phyloP scores from a whole-genome alignment of 2,113 vertebrate genomes.

The Gracilinanus agilis region DNA sequence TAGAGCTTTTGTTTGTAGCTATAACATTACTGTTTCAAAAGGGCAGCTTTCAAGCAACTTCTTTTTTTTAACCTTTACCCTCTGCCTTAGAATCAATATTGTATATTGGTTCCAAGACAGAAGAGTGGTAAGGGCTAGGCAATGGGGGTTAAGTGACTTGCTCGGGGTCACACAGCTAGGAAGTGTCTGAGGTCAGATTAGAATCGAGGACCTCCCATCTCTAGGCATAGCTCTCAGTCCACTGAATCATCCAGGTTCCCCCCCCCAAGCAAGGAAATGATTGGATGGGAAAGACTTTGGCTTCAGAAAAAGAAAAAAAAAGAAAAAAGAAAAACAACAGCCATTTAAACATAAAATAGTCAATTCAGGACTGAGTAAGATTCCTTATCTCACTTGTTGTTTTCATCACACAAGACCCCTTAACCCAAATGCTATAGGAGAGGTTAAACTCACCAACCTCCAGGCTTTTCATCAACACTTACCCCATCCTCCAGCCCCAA shows the following conservation, averaged over 20 bases:
- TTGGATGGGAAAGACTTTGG: not conserved
- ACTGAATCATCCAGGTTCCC: too few species aligned
- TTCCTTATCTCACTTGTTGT: conserved; percentile 45
- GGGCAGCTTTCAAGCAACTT: conserved; percentile 34
- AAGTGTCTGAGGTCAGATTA: too few species aligned
- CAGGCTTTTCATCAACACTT: conserved; percentile 65
- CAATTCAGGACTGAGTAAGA: conserved; percentile 4
- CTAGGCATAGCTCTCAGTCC: too few species aligned
- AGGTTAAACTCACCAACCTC: conserved; percentile 25
- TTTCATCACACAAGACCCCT: conserved; percentile 41
- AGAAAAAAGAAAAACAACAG: too few species aligned
- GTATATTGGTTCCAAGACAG: too few species aligned
- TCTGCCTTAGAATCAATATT: too few species aligned
- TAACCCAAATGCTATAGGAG: not conserved
- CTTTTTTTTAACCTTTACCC: too few species aligned
- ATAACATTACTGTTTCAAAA: conserved; percentile 25
- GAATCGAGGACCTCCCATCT: too few species aligned
- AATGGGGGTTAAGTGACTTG: too few species aligned
- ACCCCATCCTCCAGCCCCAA: not conserved
- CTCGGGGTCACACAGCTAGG: too few species aligned
- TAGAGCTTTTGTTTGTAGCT: not conserved
- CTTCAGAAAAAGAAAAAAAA: not conserved
- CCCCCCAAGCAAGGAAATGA: conserved; percentile 10
- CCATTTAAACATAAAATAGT: conserved; percentile 54
- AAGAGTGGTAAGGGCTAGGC: too few species aligned